A percentile compares a stretch with the other conserved stretches of the same genome.
These are phyloP conservation scores for Sebastes iracundus DNA, from an alignment of 2,797 vertebrate genomes.

Conservation along the genomic window DNA sequence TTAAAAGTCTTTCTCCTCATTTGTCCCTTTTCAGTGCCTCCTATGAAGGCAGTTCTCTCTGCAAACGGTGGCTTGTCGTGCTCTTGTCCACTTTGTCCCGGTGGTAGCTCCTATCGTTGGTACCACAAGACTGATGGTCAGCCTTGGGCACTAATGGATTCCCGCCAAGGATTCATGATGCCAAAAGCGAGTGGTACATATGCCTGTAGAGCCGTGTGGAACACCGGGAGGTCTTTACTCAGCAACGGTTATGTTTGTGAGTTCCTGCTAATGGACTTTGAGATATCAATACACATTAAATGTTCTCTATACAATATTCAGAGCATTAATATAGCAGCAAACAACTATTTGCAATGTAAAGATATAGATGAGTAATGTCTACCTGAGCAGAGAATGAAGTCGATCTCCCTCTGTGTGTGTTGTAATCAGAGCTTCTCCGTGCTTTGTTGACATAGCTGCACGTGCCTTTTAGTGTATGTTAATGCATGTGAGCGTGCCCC, in stretches of 20 bases:
- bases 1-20: background rate
- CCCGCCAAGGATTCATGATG: rapidly evolving
- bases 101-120: rapidly evolving
- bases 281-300: background rate
- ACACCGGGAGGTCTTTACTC: background rate
- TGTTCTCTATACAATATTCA: background rate
- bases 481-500: no score
- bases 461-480: no score
- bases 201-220: constrained; percentile 30
- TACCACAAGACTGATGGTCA: background rate
- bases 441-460: no score
- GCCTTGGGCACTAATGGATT: rapidly evolving
- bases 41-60: constrained; percentile 12
- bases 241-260: background rate
- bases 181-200: background rate
- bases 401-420: no score
- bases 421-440: no score
- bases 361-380: background rate
- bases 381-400: no score
- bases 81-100: background rate
- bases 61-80: rapidly evolving
- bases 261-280: background rate
- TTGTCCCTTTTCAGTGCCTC: constrained; percentile 5
- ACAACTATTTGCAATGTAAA: background rate
- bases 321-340: background rate